Percentiles rank a stretch among this genome's conserved stretches.
Evolutionary conservation across 2,888 invertebrate species (phyloP).

Genomic region (Petrophora chlorosata): DNA sequence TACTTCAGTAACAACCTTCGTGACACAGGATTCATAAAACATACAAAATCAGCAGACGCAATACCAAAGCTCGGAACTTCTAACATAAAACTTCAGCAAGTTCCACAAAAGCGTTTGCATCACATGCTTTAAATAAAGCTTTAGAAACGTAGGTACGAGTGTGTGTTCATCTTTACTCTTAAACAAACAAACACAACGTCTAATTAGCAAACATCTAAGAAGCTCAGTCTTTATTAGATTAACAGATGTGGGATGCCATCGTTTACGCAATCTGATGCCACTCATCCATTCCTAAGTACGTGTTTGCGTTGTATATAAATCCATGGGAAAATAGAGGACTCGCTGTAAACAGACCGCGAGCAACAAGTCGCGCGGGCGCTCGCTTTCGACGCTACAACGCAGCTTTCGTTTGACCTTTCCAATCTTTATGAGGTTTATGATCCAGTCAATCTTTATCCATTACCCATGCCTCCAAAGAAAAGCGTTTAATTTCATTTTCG

Average conservation of each 20-base stretch:
- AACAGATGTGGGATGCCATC: conserved; percentile 25
- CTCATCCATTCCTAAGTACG: conserved; percentile 40
- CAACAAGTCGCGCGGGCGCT: conserved; percentile 66
- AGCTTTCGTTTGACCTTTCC: conserved; percentile 53
- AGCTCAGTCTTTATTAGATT: conserved; percentile 40
- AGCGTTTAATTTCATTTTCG: conserved; percentile 31
- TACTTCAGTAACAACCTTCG: conserved; percentile 19
- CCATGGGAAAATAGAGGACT: conserved; percentile 48
- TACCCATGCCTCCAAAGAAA: conserved; percentile 40
- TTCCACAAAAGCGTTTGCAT: conserved; percentile 16
- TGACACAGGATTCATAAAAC: conserved; percentile 23
- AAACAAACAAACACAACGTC: conserved; percentile 30
- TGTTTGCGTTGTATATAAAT: conserved; percentile 23
- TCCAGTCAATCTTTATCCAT: conserved; percentile 46
- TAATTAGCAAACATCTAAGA: conserved; percentile 27
- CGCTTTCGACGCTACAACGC: conserved; percentile 3
- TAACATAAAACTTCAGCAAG: not conserved
- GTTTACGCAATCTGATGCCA: conserved; percentile 45
- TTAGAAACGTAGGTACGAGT: conserved; percentile 17
- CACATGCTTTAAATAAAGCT: conserved; percentile 20
- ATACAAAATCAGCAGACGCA: conserved; percentile 18
- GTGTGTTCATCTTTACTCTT: conserved; percentile 26
- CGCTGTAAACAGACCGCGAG: conserved; percentile 63
- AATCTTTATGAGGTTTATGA: conserved; percentile 55
- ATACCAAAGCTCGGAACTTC: too few species aligned